These are phyloP conservation scores for Conomelus anceps DNA, from an alignment of 2,888 invertebrate species.

Conservation along the genomic window DNA sequence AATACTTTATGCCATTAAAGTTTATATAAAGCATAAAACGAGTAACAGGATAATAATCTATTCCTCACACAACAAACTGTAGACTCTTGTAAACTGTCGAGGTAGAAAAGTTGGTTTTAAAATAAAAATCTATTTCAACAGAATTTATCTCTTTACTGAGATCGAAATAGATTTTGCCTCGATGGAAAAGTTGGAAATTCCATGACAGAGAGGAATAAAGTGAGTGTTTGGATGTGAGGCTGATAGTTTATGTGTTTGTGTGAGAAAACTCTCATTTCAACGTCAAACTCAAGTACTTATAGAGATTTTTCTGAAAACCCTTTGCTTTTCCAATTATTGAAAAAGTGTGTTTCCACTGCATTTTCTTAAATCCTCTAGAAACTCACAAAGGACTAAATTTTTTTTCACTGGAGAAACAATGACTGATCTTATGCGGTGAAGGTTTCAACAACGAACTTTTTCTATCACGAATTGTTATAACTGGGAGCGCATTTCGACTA, in stretches of 20 bases:
- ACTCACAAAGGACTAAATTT: not conserved
- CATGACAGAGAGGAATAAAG: not conserved
- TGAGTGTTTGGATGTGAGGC: too few relatives aligned
- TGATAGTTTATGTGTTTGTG: too few relatives aligned
- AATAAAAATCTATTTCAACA: not conserved
- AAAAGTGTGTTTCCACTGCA: not conserved
- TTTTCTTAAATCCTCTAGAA: not conserved
- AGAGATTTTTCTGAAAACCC: not conserved
- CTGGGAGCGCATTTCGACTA: not conserved
- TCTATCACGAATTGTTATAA: not conserved
- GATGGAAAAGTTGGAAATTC: not conserved
- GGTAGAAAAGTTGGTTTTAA: too few relatives aligned
- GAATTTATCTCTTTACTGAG: not conserved
- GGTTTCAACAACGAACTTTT: not conserved
- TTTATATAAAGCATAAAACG: too few relatives aligned
- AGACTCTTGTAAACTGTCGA: not conserved
- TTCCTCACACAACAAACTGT: not conserved
- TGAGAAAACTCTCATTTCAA: not conserved
- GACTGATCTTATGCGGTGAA: not conserved
- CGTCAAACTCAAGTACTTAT: not conserved
- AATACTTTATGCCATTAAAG: too few relatives aligned
- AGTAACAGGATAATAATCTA: too few relatives aligned
- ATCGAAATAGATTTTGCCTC: not conserved
- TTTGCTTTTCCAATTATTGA: not conserved
- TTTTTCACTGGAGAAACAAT: not conserved